Evolutionary conservation across 2,888 invertebrate genomes (phyloP).

Genomic region (Hymenopus coronatus): DNA sequence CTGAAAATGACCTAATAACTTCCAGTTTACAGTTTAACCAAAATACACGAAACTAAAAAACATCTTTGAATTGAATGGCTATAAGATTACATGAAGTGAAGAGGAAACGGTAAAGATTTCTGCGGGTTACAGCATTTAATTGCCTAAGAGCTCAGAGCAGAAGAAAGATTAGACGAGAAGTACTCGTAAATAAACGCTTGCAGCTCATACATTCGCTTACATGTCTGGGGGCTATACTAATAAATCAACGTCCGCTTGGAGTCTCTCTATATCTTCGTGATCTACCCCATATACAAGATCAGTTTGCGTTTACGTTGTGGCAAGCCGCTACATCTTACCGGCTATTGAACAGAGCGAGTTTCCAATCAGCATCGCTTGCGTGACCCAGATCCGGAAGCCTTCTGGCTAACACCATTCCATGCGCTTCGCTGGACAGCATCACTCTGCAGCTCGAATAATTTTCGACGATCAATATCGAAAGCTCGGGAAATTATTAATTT

Average conservation of each 20-base stretch:
- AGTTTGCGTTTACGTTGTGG: background rate
- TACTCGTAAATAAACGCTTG: background rate
- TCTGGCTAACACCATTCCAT: background rate
- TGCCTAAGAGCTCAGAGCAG: background rate
- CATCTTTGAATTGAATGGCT: too few relatives aligned
- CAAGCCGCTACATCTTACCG: background rate
- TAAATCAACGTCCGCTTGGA: background rate
- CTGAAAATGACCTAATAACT: too few relatives aligned
- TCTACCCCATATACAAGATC: background rate
- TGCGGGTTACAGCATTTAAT: background rate
- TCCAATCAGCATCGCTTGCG: background rate
- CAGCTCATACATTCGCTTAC: background rate
- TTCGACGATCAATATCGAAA: background rate
- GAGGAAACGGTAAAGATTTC: too few relatives aligned
- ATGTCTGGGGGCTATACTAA: background rate
- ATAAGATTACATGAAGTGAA: too few relatives aligned
- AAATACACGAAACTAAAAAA: too few relatives aligned
- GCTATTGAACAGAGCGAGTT: background rate
- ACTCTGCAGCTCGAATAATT: background rate
- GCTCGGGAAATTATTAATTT: background rate
- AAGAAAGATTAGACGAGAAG: background rate
- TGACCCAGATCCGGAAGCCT: background rate
- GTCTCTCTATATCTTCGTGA: background rate
- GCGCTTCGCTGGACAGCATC: too few relatives aligned
- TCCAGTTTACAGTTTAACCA: too few relatives aligned